Base-by-base conservation (phyloP, 2,113 vertebrate species). In the Gallinago paraguaiae region DNA sequence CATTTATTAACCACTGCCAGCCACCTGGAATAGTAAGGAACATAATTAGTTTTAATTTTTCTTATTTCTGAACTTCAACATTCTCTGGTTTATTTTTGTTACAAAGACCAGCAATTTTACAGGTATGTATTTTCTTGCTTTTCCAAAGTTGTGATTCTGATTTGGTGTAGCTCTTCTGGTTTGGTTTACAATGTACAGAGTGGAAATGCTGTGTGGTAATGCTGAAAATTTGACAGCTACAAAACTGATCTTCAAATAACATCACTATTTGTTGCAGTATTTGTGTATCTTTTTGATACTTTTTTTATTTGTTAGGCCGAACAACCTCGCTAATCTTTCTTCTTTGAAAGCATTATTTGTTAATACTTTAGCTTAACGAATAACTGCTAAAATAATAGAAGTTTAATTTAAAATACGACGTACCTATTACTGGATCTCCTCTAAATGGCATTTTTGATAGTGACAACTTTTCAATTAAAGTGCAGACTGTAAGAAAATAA, bases 1-100 rank as follows among this genome's bases (percentile, higher is more conserved):
- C 99, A 4, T 99, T 98, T 59, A 99, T 98, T 48, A 99, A 96
- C 97, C 98, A 98, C 96, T 99, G 99, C 99, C 99, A 99, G 10
- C 97, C 98, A 68, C 63, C 99, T 99, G 96, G 8, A 93, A 72
- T 0, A 51, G 20, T 41, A 75, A 72, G 41, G n/a, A 92, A 77
- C n/a, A 80, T 0, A 24, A 75, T 6, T 2, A 9, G 18, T 17
- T 82, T 56, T 14, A 37, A 23, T 13, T 74, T 60, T 60, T 46
- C 33, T 76, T 20, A 11, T 20, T 74, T 51, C 80, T 60, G 9
- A 65, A 57, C 23, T 64, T 67, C n/a, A 54, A 1, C 24, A 35
- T 23, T 82, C 60, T 67, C 51, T 8, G 7, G 7, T 74, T n/a
- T 11, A 13, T 16, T 88, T 59, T 68, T 54, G 11, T 54, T 28